Evolutionary conservation across 2,113 vertebrate genomes (phyloP).

Genomic region (Otis tarda): DNA sequence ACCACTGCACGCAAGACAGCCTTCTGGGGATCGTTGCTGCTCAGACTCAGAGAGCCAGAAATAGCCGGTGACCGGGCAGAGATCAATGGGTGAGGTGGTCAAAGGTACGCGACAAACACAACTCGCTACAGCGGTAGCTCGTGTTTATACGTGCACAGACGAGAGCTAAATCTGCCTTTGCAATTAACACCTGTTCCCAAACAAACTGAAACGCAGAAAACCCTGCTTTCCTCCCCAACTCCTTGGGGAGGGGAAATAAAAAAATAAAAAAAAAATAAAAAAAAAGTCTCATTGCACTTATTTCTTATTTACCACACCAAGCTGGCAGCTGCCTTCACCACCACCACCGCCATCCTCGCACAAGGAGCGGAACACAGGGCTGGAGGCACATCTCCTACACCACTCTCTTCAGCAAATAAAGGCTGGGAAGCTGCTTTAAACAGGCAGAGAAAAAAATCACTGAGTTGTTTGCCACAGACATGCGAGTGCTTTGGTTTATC

Average conservation of each 20-base stretch:
- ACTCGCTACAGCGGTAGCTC: not conserved
- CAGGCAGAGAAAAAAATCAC: not conserved
- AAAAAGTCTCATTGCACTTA: not conserved
- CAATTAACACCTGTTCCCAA: not conserved
- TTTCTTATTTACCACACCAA: not conserved
- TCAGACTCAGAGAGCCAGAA: not conserved
- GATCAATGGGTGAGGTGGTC: slow-evolving; percentile 5
- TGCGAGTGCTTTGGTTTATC: not conserved
- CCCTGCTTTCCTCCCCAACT: not conserved
- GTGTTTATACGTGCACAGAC: accelerated
- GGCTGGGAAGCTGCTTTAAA: not conserved
- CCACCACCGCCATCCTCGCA: not conserved
- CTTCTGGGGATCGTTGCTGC: not conserved
- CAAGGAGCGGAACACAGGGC: accelerated
- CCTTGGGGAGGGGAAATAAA: accelerated
- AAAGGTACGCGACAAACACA: not conserved
- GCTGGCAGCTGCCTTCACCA: not conserved
- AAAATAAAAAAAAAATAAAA: too few relatives aligned
- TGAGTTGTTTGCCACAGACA: accelerated
- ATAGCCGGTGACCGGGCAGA: not conserved
- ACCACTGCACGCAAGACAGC: accelerated
- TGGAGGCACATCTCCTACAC: not conserved
- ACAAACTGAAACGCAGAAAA: not conserved
- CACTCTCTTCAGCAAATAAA: not conserved
- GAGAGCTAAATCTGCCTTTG: not conserved